phyloP scores from a whole-genome alignment of 2,797 vertebrate species.

The Sphenopsis melanotis region DNA sequence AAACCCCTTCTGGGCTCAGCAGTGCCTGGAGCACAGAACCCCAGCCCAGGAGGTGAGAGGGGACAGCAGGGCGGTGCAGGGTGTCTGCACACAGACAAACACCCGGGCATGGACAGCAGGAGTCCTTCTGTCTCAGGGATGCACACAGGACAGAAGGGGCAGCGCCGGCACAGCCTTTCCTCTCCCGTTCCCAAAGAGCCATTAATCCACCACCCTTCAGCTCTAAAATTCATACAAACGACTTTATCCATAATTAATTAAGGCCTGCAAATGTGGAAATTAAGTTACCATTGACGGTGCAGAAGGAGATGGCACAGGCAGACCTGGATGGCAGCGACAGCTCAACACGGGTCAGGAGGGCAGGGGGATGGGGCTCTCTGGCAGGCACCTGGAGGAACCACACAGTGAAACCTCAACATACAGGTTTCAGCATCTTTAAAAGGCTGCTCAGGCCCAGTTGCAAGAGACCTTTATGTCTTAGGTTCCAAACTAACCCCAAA shows the following conservation, averaged over 20 bases:
- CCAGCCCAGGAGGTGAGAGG: not conserved
- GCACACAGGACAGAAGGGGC: not conserved
- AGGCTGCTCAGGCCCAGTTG: not conserved
- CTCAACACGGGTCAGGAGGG: not conserved
- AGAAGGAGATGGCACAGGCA: not conserved
- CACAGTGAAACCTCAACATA: not conserved
- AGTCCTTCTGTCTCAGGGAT: not conserved
- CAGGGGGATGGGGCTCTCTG: not conserved
- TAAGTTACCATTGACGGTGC: not conserved
- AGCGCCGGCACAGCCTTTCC: not conserved
- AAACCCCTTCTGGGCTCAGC: not conserved
- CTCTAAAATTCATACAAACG: not conserved
- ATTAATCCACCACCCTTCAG: not conserved
- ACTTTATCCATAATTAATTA: slow-evolving; percentile 40
- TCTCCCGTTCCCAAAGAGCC: not conserved
- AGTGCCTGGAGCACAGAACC: not conserved
- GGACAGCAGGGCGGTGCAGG: not conserved
- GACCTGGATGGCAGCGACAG: not conserved
- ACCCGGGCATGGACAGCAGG: not conserved
- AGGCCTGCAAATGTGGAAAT: slow-evolving; percentile 20
- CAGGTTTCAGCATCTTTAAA: not conserved
- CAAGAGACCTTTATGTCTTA: not conserved
- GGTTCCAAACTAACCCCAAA: not conserved
- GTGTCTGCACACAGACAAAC: not conserved
- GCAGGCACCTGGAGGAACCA: not conserved